Conservation (phyloP, 2,797 vertebrate species). For the Lutjanus campechanus region DNA sequence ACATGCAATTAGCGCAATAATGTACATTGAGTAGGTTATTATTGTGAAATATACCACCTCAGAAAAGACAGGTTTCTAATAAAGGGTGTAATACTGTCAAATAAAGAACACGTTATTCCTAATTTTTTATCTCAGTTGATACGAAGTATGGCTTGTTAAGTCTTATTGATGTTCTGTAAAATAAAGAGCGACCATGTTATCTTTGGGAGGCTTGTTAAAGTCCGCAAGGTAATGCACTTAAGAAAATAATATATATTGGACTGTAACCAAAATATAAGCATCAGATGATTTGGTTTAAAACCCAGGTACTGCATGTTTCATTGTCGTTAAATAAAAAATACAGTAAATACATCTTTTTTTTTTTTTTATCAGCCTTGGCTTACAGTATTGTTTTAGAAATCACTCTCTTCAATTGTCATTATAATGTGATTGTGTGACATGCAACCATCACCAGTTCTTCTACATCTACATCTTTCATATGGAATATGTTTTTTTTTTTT, state of each 20-base stretch:
- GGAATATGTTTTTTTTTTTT: slow-evolving; percentile 45
- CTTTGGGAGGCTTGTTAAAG: slow-evolving; percentile 29
- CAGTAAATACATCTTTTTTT: slow-evolving; percentile 19
- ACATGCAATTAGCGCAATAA: too few relatives aligned
- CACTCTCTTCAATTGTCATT: slow-evolving; percentile 36
- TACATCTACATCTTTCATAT: slow-evolving; percentile 48
- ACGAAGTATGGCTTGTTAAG: too few relatives aligned
- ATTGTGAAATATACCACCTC: too few relatives aligned
- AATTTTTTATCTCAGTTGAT: too few relatives aligned
- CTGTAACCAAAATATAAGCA: slow-evolving; percentile 47
- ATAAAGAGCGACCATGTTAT: slow-evolving; percentile 8
- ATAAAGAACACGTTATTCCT: too few relatives aligned
- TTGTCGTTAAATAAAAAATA: slow-evolving; percentile 46
- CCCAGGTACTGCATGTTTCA: slow-evolving; percentile 47
- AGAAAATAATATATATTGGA: slow-evolving; percentile 43
- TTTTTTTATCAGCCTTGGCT: slow-evolving; percentile 55
- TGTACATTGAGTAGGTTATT: too few relatives aligned
- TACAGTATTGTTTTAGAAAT: slow-evolving; percentile 52
- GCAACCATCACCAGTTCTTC: slow-evolving; percentile 63
- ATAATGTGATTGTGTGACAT: slow-evolving; percentile 72
- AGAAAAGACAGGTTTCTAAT: too few relatives aligned
- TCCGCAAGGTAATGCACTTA: slow-evolving; percentile 51
- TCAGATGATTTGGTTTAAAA: slow-evolving; percentile 45
- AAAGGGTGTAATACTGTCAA: too few relatives aligned
- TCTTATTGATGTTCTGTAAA: background rate